Percentiles rank a stretch among this genome's conserved stretches.
These are phyloP conservation scores for Drosophila lacicola DNA, from an alignment of 2,888 invertebrate species.

Conservation along the genomic window DNA sequence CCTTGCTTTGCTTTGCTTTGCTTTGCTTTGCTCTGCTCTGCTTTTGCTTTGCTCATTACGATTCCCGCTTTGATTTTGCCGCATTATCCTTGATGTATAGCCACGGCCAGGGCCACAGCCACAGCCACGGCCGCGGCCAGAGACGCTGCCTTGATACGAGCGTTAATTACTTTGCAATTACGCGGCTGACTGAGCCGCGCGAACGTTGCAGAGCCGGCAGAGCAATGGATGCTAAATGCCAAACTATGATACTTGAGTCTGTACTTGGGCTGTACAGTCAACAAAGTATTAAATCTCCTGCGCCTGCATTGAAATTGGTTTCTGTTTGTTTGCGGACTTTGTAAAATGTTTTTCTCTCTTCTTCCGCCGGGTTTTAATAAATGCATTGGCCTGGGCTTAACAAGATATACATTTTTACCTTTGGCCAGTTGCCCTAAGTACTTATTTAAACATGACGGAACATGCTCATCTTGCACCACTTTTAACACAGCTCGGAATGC, in stretches of 20 bases:
- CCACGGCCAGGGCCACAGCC: conserved; percentile 5
- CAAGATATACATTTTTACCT: too few species aligned
- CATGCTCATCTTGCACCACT: too few species aligned
- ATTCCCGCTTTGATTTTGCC: conserved; percentile 51
- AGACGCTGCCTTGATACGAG: conserved; percentile 29
- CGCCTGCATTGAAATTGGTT: background rate
- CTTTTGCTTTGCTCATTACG: conserved; percentile 18
- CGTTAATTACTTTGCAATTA: conserved; percentile 58
- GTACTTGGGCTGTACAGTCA: background rate
- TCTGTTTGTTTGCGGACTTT: background rate
- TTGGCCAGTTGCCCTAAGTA: too few species aligned
- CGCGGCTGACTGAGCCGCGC: conserved; percentile 24
- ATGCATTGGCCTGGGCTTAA: too few species aligned
- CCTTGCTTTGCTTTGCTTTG: background rate
- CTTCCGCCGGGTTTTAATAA: too few species aligned
- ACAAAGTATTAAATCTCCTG: background rate
- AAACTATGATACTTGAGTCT: conserved; percentile 17
- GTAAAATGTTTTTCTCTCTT: too few species aligned
- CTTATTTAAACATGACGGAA: too few species aligned
- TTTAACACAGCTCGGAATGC: too few species aligned
- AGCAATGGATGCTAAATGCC: background rate
- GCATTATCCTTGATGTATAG: conserved; percentile 55
- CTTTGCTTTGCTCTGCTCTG: conserved; percentile 8
- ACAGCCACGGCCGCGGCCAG: conserved; percentile 1
- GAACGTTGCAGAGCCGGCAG: conserved; percentile 25